Evolutionary conservation across 2,888 invertebrate genomes (phyloP), one percentile per base, ranked within the genome.

Genomic region (Thymelicus lineola): DNA sequence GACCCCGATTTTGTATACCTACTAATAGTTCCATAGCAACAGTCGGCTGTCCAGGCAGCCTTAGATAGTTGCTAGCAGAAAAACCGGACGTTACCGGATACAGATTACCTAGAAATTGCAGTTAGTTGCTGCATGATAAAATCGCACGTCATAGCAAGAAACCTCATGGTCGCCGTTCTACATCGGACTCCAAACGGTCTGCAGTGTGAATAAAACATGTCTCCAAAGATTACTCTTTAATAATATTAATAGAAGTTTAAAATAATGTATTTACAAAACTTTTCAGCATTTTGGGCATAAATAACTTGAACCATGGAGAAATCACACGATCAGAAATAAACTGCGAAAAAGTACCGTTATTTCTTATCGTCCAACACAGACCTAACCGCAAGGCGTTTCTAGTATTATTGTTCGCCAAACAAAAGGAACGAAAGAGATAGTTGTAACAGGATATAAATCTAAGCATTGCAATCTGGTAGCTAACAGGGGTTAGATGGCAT

Each of bases 131-230:
- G 35, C 75, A 75, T 42, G 86, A 86, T 86, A 75, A 38, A 82
- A 86, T 86, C 86, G 79, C 77, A 66, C 81, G 82, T 81, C 75
- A 75, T 75, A 75, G 75, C 73, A 64, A 71, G 76, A 80, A 80
- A 79, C 75, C 79, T 84, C 83, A 82, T 81, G 81, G 74, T 68
- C 74, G 73, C 75, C 73, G 71, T 63, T 70, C 71, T 55, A 72
- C 65, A 70, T 72, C 66, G 70, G 55, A 71, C 73, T 69, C 28
- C 28, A 61, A 61, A 28, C 62, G 62, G 62, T 36, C n/a, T 61
- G n/a, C 7, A 42, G 0, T 4, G 12, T 42, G 42, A 42, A 50
- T 50, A 50, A 50, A 50, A 50, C 48, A 50, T 50, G 7, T 6
- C 17, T 15, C 9, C 15, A 50, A 42, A 42, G 42, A 42, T 12